Conservation (phyloP, 2,888 invertebrate genomes). For the Lathronympha strigana region DNA sequence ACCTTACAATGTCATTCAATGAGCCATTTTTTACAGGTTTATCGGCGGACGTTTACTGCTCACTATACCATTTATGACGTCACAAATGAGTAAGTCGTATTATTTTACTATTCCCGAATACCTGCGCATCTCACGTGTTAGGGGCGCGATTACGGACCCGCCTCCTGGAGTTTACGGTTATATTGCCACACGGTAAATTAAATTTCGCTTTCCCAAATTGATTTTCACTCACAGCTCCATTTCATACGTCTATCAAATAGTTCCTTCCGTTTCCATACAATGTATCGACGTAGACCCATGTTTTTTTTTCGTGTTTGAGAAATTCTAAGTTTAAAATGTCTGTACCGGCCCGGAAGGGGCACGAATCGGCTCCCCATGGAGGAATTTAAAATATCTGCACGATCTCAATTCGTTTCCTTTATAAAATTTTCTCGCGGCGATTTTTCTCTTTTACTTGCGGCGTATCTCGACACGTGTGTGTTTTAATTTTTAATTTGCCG, state of each 20-base stretch:
- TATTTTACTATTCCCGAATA: constrained; percentile 29
- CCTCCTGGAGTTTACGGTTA: constrained; percentile 51
- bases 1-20: constrained; percentile 47
- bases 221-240: constrained; percentile 58
- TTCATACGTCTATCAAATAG: constrained; percentile 40
- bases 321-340: constrained; percentile 21
- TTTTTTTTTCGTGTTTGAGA: constrained; percentile 1
- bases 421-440: constrained; percentile 58
- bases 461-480: constrained; percentile 39
- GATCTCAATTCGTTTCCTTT: constrained; percentile 60
- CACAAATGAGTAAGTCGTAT: constrained; percentile 91
- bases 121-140: constrained; percentile 44
- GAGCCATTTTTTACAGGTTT: constrained; percentile 86
- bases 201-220: constrained; percentile 59
- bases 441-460: too few species aligned
- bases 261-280: constrained; percentile 17
- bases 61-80: constrained; percentile 96
- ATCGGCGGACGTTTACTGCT: constrained; percentile 93
- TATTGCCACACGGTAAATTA: constrained; percentile 61
- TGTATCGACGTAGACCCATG: neutral
- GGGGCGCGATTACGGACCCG: constrained; percentile 53
- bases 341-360: constrained; percentile 12
- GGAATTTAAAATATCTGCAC: constrained; percentile 62
- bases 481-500: constrained; percentile 40
- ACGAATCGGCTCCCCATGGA: constrained; percentile 40